Conservation (phyloP, 2,113 vertebrate genomes). For the Globicephala melas region DNA sequence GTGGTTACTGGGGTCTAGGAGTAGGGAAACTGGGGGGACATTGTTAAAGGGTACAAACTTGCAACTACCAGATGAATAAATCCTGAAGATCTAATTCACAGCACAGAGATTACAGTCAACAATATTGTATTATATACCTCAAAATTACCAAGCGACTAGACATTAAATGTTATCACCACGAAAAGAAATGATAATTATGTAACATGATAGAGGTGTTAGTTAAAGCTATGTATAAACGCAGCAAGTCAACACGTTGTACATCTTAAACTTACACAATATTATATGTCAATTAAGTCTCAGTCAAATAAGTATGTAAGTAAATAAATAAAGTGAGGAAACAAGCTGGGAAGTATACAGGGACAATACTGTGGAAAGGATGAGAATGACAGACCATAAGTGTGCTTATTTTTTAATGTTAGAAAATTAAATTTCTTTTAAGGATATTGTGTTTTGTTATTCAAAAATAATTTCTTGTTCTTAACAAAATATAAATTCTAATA, state of each 20-base stretch:
- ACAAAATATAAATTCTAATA: slow-evolving; percentile 21
- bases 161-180: neutral
- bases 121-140: neutral
- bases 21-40: neutral
- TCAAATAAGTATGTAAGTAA: neutral
- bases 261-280: neutral
- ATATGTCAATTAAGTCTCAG: neutral
- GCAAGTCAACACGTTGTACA: neutral
- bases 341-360: neutral
- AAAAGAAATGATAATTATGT: neutral
- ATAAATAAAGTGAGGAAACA: neutral
- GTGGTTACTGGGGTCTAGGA: no score
- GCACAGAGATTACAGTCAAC: neutral
- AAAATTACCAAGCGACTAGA: neutral
- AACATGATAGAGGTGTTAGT: neutral
- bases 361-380: neutral
- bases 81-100: neutral
- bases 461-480: neutral
- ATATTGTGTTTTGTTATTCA: neutral
- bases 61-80: neutral
- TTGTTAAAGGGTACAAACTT: neutral
- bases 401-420: neutral
- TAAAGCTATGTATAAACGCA: neutral
- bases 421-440: slow-evolving; percentile 22
- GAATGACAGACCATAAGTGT: neutral